Base-by-base conservation (phyloP, 2,888 invertebrate species). In the Spatulosminthurus flaviceps region DNA sequence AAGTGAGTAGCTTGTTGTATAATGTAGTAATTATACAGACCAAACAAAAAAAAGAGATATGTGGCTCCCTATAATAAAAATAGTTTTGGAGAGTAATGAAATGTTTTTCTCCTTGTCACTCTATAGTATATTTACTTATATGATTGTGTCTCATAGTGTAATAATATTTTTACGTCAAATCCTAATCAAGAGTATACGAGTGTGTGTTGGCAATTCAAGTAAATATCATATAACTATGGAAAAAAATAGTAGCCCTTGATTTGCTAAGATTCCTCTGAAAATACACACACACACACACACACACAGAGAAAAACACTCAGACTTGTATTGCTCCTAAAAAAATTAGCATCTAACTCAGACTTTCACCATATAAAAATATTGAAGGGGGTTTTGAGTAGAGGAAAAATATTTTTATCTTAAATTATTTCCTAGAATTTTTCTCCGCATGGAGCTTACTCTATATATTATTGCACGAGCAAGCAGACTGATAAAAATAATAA, bases 341-440 rank as follows among this genome's bases (percentile, higher is more conserved):
- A n/a, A n/a, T 64, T 1, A 28, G 51, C 5, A 51, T 28, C 16
- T 26, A 26, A 67, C n/a, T 67, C 19, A 67, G 16, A 67, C 67
- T 67, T 67, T 67, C 67, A 67, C 29, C 67, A 22, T 28, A 67
- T 11, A 24, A 21, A 24, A 21, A 64, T 21, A 24, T 22, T 21
- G 19, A n/a, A n/a, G n/a, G n/a, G n/a, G n/a, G n/a, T n/a, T n/a
- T n/a, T n/a, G n/a, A n/a, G n/a, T n/a, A n/a, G n/a, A n/a, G n/a
- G 21, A 16, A 9, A 28, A 67, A 67, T 67, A 67, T 64, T 26
- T 64, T 26, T 26, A 67, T 28, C 51, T 4, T 19, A 26, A 67
- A 28, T 67, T 1, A 28, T 22, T 67, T 67, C 67, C 67, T 67
- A 67, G 67, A 67, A 67, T 67, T 28, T 7, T 22, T 26, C 29